These are phyloP conservation scores for Periplaneta americana DNA, from an alignment of 1,140 invertebrate species.

Conservation along the genomic window DNA sequence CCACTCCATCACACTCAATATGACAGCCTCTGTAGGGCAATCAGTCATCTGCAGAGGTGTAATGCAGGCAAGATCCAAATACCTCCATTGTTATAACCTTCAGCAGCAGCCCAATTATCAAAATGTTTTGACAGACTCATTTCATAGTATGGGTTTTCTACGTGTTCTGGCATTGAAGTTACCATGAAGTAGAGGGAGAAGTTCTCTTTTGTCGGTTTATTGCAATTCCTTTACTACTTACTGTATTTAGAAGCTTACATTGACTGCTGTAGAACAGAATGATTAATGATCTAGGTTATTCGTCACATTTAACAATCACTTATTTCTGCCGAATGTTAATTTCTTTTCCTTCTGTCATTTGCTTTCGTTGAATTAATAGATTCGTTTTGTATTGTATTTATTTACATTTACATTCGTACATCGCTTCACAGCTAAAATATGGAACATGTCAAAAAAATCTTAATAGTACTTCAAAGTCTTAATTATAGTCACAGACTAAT, in stretches of 20 bases:
- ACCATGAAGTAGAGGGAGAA: background rate
- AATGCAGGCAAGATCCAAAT: background rate
- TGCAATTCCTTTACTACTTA: background rate
- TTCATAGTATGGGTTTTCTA: background rate
- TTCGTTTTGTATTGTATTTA: too few species aligned
- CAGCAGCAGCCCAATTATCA: background rate
- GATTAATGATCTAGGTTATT: background rate
- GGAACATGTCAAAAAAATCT: too few species aligned
- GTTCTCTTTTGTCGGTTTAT: background rate
- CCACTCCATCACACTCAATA: constrained; percentile 9
- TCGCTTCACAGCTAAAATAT: too few species aligned
- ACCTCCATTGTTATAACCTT: background rate
- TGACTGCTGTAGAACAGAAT: background rate
- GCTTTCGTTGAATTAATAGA: too few species aligned
- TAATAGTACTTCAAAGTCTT: too few species aligned
- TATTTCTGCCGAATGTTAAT: too few species aligned
- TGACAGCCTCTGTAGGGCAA: constrained; percentile 5
- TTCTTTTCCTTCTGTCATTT: too few species aligned
- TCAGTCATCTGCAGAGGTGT: background rate
- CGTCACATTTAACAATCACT: background rate
- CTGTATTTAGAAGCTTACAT: background rate
- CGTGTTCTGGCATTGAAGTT: background rate
- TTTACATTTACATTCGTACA: too few species aligned
- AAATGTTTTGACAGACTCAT: background rate
- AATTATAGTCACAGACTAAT: too few species aligned